These are phyloP conservation scores for Coturnix japonica DNA, from an alignment of 2,113 vertebrate genomes.

Conservation along the genomic window DNA sequence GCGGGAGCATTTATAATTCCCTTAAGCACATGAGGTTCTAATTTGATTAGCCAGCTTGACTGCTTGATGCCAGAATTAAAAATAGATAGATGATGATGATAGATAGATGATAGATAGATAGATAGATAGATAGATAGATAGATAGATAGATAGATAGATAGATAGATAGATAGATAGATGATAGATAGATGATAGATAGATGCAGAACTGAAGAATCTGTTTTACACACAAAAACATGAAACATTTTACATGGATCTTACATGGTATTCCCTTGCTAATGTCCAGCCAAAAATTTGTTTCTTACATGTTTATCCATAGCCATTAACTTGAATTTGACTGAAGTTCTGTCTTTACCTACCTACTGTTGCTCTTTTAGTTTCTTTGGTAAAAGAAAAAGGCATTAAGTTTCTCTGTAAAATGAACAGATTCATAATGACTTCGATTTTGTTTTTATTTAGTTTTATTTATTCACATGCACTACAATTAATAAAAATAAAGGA, in stretches of 20 bases:
- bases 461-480: background rate
- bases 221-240: background rate
- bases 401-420: background rate
- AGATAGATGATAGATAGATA: no score
- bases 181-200: no score
- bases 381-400: background rate
- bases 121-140: no score
- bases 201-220: background rate
- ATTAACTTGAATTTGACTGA: background rate
- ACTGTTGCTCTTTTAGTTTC: background rate
- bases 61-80: background rate
- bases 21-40: background rate
- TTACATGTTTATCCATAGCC: background rate
- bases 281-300: background rate
- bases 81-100: no score
- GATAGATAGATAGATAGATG: no score
- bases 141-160: no score
- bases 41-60: background rate
- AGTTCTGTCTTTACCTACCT: background rate
- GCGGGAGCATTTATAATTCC: background rate
- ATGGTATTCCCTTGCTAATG: background rate
- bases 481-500: background rate
- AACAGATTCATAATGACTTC: background rate
- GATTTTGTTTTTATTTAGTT: background rate
- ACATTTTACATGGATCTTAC: background rate